Evolutionary conservation across 2,113 vertebrate genomes (phyloP), one percentile per base, ranked within the genome.

Genomic region (Rattus norvegicus): DNA sequence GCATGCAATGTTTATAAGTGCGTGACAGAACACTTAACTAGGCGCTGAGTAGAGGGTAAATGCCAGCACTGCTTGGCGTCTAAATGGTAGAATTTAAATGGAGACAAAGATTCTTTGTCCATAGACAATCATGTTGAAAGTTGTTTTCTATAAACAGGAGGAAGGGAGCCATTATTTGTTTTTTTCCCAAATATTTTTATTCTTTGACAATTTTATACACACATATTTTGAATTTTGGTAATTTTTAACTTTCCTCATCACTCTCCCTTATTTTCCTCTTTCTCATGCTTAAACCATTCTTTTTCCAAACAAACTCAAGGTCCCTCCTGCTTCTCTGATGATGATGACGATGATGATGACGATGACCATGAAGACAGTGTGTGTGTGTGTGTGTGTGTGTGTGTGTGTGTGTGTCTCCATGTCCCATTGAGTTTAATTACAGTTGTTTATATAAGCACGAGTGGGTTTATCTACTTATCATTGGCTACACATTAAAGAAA

Each of bases 21-120:
- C 70, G n/a, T 56, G 54, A 11, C 83, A 94, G 63, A 93, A 69
- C 43, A 86, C 72, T 26, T 49, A 14, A 43, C 61, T 76, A 83
- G 77, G 77, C 81, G 26, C 20, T 30, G 20, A 81, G 20, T 54
- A 94, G 47, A 28, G 56, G n/a, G 47, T 90, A 61, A 77, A 43
- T 70, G 85, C 47, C 73, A 28, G 80, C 90, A 73, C 39, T 93
- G n/a, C 30, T 76, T 93, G 52, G 72, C 56, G 24, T 52, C 79
- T 84, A 59, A 65, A 84, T 39, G 49, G 91, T n/a, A 54, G 2
- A 84, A 72, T 93, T 87, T 90, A 75, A 90, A 93, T 90, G 30
- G 87, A 20, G 63, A 63, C 19, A 59, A 90, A 84, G 49, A 86
- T 52, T 92, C 75, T 91, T 81, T 94, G 33, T 91, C 26, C 87